A percentile compares a stretch with the other conserved stretches of the same genome.
phyloP scores from a whole-genome alignment of 2,113 vertebrate genomes.

The Calidris pygmaea region DNA sequence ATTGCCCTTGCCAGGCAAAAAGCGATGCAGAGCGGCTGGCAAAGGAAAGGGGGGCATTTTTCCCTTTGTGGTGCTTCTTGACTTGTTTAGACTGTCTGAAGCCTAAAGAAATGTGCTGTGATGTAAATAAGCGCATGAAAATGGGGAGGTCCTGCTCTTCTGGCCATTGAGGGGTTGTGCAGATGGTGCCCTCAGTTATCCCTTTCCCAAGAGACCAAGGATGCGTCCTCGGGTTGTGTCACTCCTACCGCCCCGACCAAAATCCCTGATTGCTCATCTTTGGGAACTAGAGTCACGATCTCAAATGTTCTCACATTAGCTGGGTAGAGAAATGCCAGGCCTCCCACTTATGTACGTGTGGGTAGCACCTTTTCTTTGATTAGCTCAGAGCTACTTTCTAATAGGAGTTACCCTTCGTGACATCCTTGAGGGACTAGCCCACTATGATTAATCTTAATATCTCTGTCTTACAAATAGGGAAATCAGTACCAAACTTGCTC shows the following conservation, averaged over 20 bases:
- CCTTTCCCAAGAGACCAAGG: background rate
- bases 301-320: conserved; percentile 4
- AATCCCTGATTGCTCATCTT: conserved; percentile 35
- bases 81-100: background rate
- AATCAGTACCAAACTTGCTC: conserved; percentile 1
- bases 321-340: conserved; percentile 42
- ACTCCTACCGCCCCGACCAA: background rate
- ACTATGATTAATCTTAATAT: background rate
- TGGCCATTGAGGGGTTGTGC: background rate
- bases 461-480: conserved; percentile 13
- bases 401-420: conserved; percentile 24
- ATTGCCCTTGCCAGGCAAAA: background rate
- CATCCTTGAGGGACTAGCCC: background rate
- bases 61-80: background rate
- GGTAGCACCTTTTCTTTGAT: conserved; percentile 45
- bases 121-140: background rate
- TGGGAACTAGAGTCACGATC: conserved; percentile 43
- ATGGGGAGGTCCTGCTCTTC: fast-evolving
- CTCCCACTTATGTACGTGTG: conserved; percentile 37
- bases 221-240: background rate
- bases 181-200: background rate
- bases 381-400: conserved; percentile 42
- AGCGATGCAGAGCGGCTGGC: background rate
- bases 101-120: background rate
- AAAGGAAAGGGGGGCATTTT: background rate